phyloP scores from a whole-genome alignment of 2,888 invertebrate species.

The Ormia ochracea region DNA sequence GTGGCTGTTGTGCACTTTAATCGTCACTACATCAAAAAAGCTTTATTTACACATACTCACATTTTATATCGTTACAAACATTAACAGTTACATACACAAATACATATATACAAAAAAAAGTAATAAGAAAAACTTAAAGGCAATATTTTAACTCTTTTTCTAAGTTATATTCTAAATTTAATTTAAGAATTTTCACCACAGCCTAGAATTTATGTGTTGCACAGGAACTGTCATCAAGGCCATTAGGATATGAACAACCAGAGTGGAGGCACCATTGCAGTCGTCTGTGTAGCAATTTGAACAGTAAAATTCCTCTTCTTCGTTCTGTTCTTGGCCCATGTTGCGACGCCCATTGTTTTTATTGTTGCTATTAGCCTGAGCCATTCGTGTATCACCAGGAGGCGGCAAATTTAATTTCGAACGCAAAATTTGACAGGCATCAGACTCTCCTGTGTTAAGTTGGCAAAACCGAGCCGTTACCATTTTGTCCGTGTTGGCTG shows the following conservation, averaged over 20 bases:
- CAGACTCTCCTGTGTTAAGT: slow-evolving; percentile 73
- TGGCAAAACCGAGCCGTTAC: slow-evolving; percentile 76
- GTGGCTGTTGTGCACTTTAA: slow-evolving; percentile 7
- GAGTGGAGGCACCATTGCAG: slow-evolving; percentile 71
- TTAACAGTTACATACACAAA: slow-evolving; percentile 19
- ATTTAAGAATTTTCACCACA: slow-evolving; percentile 56
- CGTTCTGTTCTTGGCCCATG: slow-evolving; percentile 23
- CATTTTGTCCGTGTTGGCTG: slow-evolving; percentile 67
- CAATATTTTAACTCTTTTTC: background rate
- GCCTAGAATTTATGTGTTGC: slow-evolving; percentile 31
- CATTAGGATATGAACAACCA: slow-evolving; percentile 2
- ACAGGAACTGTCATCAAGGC: slow-evolving; percentile 34
- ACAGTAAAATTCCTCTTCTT: slow-evolving; percentile 72
- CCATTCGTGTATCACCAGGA: slow-evolving; percentile 27
- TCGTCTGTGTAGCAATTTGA: slow-evolving; percentile 72
- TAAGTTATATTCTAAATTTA: background rate
- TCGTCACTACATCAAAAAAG: slow-evolving; percentile 44
- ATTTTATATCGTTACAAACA: background rate
- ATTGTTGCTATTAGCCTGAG: slow-evolving; percentile 37
- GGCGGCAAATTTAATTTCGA: slow-evolving; percentile 66
- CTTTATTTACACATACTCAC: slow-evolving; percentile 51
- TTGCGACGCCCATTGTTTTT: slow-evolving; percentile 53
- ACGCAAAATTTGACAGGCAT: slow-evolving; percentile 73
- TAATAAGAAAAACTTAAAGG: background rate
- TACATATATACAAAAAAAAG: background rate